These are phyloP conservation scores for Masnerella sp. DNA, from an alignment of 2,888 invertebrate genomes.

Conservation along the genomic window DNA sequence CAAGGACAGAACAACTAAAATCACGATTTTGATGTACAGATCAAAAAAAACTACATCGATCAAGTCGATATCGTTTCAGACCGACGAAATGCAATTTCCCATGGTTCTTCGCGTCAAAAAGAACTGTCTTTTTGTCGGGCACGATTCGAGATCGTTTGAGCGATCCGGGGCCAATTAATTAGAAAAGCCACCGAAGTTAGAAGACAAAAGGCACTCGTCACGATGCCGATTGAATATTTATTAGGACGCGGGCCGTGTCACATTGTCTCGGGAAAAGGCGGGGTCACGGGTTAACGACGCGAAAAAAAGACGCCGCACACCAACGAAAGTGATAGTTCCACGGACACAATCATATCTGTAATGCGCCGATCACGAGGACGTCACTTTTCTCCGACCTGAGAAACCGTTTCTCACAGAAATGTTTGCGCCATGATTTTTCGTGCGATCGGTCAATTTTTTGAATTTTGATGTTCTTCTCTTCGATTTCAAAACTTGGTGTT, in stretches of 20 bases:
- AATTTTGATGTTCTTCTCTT: too few species aligned
- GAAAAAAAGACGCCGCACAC: constrained; percentile 64
- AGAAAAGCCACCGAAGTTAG: constrained; percentile 61
- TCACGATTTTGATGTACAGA: too few species aligned
- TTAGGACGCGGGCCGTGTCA: constrained; percentile 64
- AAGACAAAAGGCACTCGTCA: constrained; percentile 67
- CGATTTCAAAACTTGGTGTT: too few species aligned
- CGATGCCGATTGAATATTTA: constrained; percentile 71
- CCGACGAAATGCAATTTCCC: constrained; percentile 33
- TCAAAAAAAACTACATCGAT: too few species aligned
- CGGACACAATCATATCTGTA: constrained; percentile 51
- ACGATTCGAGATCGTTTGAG: constrained; percentile 54
- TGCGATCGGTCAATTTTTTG: too few species aligned
- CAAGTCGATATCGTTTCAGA: neutral
- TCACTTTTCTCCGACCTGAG: constrained; percentile 50
- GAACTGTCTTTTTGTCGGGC: constrained; percentile 32
- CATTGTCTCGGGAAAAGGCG: constrained; percentile 66
- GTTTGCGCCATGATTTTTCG: constrained; percentile 10
- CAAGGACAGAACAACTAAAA: too few species aligned
- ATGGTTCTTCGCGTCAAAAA: constrained; percentile 31
- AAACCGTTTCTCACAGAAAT: constrained; percentile 46
- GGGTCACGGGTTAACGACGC: constrained; percentile 70
- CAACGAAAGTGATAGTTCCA: constrained; percentile 68
- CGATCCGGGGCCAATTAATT: constrained; percentile 62
- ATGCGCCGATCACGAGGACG: constrained; percentile 52